Evolutionary conservation across 2,113 vertebrate genomes (phyloP).

Genomic region (Dromiciops gliroides): DNA sequence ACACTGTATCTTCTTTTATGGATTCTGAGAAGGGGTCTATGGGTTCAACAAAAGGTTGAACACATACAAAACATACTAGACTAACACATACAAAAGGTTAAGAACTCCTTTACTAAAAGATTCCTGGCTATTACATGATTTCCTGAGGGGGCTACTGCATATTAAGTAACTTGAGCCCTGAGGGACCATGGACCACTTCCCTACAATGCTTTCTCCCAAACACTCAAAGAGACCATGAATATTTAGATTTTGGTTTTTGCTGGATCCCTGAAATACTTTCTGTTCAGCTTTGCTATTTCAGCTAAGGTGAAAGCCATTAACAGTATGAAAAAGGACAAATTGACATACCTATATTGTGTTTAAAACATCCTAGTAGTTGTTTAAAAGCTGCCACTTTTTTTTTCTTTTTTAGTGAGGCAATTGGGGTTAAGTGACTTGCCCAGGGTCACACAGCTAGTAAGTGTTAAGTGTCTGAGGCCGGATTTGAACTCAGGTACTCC

Average conservation of each 20-base stretch:
- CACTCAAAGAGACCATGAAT: background rate
- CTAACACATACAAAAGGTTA: background rate
- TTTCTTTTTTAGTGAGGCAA: too few relatives aligned
- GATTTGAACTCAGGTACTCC: too few relatives aligned
- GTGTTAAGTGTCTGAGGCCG: too few relatives aligned
- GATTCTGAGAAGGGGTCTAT: background rate
- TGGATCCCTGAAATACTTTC: background rate
- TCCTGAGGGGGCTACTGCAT: background rate
- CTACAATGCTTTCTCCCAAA: background rate
- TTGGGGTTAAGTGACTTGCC: too few relatives aligned
- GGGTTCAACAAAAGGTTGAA: too few relatives aligned
- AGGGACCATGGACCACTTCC: background rate
- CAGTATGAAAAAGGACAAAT: conserved; percentile 43
- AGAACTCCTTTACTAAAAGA: background rate
- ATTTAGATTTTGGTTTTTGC: conserved; percentile 18
- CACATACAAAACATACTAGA: too few relatives aligned
- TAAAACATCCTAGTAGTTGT: background rate
- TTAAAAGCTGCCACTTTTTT: conserved; percentile 22
- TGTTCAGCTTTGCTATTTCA: background rate
- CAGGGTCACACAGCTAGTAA: too few relatives aligned
- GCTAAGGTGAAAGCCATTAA: conserved; percentile 12
- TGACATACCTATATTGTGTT: background rate
- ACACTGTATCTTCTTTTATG: background rate
- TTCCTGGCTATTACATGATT: background rate
- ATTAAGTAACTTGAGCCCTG: background rate